Evolutionary conservation across 2,888 invertebrate genomes (phyloP).

Genomic region (Brachypterus glaber): DNA sequence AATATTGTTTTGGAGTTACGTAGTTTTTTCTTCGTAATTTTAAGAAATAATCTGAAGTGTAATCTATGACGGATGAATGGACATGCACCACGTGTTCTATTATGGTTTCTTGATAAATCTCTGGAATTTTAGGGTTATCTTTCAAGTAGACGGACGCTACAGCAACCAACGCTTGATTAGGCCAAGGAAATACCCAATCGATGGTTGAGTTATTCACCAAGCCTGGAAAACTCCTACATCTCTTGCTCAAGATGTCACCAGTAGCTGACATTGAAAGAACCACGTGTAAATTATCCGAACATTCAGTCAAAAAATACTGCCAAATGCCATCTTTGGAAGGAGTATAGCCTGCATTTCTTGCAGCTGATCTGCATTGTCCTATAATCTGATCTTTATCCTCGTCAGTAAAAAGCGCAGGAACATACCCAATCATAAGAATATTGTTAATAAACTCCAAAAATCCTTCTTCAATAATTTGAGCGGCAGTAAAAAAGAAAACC

Average conservation of each 20-base stretch:
- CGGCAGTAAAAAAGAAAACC: conserved; percentile 75
- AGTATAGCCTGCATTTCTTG: conserved; percentile 61
- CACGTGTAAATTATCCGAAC: conserved; percentile 80
- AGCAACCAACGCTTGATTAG: conserved; percentile 76
- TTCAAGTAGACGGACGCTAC: conserved; percentile 78
- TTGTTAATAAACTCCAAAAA: conserved; percentile 88
- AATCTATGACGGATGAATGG: conserved; percentile 63
- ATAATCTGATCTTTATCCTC: conserved; percentile 82
- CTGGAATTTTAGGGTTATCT: conserved; percentile 45
- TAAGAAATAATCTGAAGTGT: conserved; percentile 61
- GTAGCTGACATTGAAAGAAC: conserved; percentile 85
- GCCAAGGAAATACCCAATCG: conserved; percentile 94
- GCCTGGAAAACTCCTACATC: conserved; percentile 86
- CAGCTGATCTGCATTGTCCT: conserved; percentile 56
- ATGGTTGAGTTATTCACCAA: conserved; percentile 86
- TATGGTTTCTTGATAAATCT: conserved; percentile 49
- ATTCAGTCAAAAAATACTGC: conserved; percentile 70
- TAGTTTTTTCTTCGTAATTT: conserved; percentile 73
- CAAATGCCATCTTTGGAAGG: conserved; percentile 75
- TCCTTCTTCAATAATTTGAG: conserved; percentile 72
- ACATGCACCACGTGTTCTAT: conserved; percentile 81
- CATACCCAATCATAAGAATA: conserved; percentile 76
- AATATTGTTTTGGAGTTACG: conserved; percentile 86
- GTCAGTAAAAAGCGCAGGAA: conserved; percentile 77
- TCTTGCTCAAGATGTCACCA: conserved; percentile 69